Percentiles rank a stretch among this genome's conserved stretches.
Conservation (phyloP, 2,888 invertebrate genomes). For the Desoria tigrina region DNA sequence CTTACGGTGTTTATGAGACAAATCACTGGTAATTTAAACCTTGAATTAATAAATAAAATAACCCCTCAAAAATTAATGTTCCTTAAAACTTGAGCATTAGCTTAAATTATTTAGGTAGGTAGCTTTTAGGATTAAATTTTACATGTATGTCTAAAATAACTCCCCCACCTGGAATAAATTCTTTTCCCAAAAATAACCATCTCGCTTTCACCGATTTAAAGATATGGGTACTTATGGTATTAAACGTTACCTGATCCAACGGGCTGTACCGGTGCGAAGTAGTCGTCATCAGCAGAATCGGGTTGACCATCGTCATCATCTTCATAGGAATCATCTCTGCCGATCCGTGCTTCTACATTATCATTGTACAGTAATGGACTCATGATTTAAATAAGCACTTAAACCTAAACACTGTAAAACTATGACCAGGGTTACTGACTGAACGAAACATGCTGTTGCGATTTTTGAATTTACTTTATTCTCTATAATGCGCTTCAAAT, state of each 20-base stretch:
- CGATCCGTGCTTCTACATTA: not conserved
- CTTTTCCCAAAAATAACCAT: no score
- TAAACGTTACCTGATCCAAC: conserved; percentile 1
- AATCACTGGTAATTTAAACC: no score
- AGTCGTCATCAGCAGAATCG: not conserved
- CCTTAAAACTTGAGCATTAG: no score
- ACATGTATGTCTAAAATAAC: no score
- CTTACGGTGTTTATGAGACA: no score
- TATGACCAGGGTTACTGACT: not conserved
- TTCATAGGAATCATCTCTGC: not conserved
- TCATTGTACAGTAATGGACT: not conserved
- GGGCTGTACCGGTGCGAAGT: conserved; percentile 1
- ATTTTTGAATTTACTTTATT: not conserved
- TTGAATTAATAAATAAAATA: no score
- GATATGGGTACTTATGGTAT: no score
- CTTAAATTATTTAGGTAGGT: no score
- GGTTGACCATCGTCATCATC: not conserved
- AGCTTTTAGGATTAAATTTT: no score
- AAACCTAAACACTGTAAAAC: not conserved
- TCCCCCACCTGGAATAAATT: no score
- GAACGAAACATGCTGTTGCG: conserved; percentile 4
- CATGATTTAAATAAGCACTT: not conserved
- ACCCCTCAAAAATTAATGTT: no score
- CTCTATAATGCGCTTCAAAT: not conserved
- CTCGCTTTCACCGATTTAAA: no score